phyloP scores from a whole-genome alignment of 1,140 invertebrate genomes.

The Platorchestia sp. region DNA sequence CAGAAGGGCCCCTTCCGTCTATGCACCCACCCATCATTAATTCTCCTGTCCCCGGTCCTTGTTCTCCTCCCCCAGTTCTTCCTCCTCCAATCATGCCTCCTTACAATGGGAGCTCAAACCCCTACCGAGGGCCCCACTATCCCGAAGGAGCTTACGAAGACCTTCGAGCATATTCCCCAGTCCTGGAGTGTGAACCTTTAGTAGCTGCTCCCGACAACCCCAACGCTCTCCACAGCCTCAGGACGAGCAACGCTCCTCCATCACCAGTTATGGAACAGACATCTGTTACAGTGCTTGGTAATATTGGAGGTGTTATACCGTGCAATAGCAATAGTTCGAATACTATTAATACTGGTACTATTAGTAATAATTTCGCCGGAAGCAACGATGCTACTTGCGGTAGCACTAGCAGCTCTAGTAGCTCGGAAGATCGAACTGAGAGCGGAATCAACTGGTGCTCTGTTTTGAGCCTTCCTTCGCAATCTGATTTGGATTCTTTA shows the following conservation, averaged over 20 bases:
- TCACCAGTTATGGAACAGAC: slow-evolving; percentile 30
- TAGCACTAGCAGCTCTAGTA: neutral
- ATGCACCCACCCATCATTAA: slow-evolving; percentile 63
- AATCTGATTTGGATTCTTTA: slow-evolving; percentile 85
- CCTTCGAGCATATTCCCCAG: slow-evolving; percentile 58
- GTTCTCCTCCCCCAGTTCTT: slow-evolving; percentile 71
- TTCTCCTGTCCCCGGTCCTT: slow-evolving; percentile 60
- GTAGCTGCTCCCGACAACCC: slow-evolving; percentile 54
- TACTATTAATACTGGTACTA: slow-evolving; percentile 10
- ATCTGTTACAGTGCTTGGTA: neutral
- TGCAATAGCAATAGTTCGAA: slow-evolving; percentile 73
- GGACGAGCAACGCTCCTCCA: slow-evolving; percentile 39
- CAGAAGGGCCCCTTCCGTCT: slow-evolving; percentile 61
- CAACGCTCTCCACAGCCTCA: slow-evolving; percentile 52
- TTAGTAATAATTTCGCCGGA: slow-evolving; percentile 2
- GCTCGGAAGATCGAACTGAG: slow-evolving; percentile 78
- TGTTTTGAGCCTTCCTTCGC: slow-evolving; percentile 85
- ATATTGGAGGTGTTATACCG: slow-evolving; percentile 10
- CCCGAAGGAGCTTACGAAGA: slow-evolving; percentile 58
- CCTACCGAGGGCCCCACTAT: slow-evolving; percentile 28
- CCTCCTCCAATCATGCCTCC: slow-evolving; percentile 63
- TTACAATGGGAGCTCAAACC: slow-evolving; percentile 57
- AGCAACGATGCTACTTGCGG: neutral
- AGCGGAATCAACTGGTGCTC: slow-evolving; percentile 89
- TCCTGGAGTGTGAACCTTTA: slow-evolving; percentile 58